Percentiles rank a stretch among this genome's conserved stretches.
Evolutionary conservation across 92 coral and sea anemone species (phyloP).

Genomic region (Palythoa heliodiscus): DNA sequence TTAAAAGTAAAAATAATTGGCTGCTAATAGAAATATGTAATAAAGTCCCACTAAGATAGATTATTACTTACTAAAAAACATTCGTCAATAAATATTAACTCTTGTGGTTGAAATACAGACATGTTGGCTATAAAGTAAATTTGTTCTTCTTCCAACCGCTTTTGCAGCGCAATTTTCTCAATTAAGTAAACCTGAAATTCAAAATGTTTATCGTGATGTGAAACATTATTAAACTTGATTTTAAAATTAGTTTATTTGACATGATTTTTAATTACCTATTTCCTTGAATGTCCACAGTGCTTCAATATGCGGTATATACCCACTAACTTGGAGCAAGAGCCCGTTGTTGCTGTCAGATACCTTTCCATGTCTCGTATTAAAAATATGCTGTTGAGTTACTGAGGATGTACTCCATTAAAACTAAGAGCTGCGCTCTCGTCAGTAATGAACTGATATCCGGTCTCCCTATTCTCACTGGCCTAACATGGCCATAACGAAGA

Average conservation of each 20-base stretch:
- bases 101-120: constrained; percentile 37
- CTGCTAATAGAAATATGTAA: background rate
- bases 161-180: constrained; percentile 40
- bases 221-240: background rate
- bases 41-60: background rate
- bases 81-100: constrained; percentile 54
- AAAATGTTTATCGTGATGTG: background rate
- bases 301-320: constrained; percentile 35
- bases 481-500: constrained; percentile 29
- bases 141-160: background rate
- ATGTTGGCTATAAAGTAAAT: constrained; percentile 22
- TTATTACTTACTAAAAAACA: constrained; percentile 49
- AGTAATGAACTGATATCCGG: constrained; percentile 50
- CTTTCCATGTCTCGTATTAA: constrained; percentile 37
- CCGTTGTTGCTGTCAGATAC: constrained; percentile 32
- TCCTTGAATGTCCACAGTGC: constrained; percentile 31
- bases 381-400: constrained; percentile 31
- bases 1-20: background rate
- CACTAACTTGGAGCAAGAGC: constrained; percentile 12
- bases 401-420: constrained; percentile 44
- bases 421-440: constrained; percentile 52
- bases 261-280: constrained; percentile 12
- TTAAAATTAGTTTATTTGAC: background rate
- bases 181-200: constrained; percentile 40
- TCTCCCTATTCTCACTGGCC: constrained; percentile 48